phyloP scores from a whole-genome alignment of 2,888 invertebrate genomes.

The Cepaea hortensis region DNA sequence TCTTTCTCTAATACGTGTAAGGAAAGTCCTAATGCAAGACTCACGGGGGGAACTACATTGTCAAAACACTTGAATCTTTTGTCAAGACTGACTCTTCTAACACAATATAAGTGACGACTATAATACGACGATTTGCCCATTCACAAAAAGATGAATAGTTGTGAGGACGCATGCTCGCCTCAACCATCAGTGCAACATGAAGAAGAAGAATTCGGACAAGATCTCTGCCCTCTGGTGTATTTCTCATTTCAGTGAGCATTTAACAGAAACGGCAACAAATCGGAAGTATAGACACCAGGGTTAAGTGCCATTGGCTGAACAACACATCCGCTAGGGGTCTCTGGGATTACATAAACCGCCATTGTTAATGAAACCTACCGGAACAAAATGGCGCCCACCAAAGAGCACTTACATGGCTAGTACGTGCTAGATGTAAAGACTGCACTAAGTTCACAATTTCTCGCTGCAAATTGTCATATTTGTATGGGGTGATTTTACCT shows the following conservation, averaged over 20 bases:
- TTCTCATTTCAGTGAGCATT: neutral
- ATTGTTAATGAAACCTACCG: neutral
- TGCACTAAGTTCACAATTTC: neutral
- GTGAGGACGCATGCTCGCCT: too few relatives aligned
- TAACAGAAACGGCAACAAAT: too few relatives aligned
- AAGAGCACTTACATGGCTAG: neutral
- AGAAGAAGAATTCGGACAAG: too few relatives aligned
- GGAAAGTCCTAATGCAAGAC: too few relatives aligned
- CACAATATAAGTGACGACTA: too few relatives aligned
- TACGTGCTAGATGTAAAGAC: neutral
- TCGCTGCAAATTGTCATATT: neutral
- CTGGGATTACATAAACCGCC: neutral
- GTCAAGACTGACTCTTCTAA: too few relatives aligned
- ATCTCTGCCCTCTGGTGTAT: neutral
- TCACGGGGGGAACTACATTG: too few relatives aligned
- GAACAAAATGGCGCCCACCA: neutral
- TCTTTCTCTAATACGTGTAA: too few relatives aligned
- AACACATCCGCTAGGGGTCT: neutral
- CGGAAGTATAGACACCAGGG: neutral
- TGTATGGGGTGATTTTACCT: neutral
- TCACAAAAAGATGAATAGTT: too few relatives aligned
- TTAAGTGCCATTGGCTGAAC: neutral
- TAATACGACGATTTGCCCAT: too few relatives aligned
- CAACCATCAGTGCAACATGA: too few relatives aligned
- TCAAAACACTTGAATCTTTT: too few relatives aligned